Base-by-base conservation (phyloP, 30 jellyfish, hydroid and myxozoan genomes). In the Sanderia malayensis region DNA sequence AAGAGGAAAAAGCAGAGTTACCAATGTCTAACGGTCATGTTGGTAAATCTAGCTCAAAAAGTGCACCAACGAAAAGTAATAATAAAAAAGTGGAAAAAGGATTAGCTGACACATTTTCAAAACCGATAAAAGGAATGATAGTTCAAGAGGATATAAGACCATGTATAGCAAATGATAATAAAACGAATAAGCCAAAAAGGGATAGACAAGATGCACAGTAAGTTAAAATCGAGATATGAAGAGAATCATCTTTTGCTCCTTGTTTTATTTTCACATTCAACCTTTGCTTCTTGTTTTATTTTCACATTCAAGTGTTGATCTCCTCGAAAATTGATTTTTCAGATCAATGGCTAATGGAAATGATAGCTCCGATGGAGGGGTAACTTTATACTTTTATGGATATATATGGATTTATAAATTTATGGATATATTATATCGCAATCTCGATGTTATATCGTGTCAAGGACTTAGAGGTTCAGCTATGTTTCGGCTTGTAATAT, bases 111-210 rank as follows among this genome's bases (percentile, higher is more conserved):
- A 47, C 27, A 24, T 37, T 46, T 22, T 74, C 63, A 27, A 77
- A 77, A 31, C 89, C 89, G 1, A 59, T 77, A 26, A 66, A 77
- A 33, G 33, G 77, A 31, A 31, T 65, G 33, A 65, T 77, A 2
- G 81, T 77, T 9, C 89, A 77, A 53, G 89, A 77, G 49, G 89
- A 77, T 33, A 77, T 77, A 64, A 77, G 89, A 52, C 89, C 89
- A 30, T 77, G 81, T 27, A 49, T 77, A 52, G 23, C 89, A 31
- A 77, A 46, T n/a, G 81, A 77, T 1, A 49, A 7, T 15, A 77
- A 67, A 20, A 65, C 63, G 26, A 74, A 77, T 6, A 77, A 64
- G 31, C 68, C 69, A 44, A 61, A 22, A 11, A 77, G 25, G 31
- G 15, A 10, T 19, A 70, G 74, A 25, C 60, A 77, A 57, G 89